These are phyloP conservation scores for Todiramphus chloris DNA, from an alignment of 2,113 vertebrate species.

Conservation along the genomic window DNA sequence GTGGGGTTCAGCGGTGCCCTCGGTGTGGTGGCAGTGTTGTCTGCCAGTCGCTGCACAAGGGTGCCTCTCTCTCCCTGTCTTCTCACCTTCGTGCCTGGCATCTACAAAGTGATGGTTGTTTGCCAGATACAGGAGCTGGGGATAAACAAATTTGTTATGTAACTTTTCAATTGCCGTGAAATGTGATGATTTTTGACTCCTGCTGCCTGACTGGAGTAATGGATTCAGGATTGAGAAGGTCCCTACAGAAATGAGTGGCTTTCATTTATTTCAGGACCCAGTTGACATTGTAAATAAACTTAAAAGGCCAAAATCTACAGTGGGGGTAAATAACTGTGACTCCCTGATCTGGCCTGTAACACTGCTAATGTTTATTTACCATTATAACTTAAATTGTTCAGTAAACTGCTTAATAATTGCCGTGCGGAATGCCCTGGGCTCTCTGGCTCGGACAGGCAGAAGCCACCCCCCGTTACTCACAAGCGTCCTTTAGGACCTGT, in stretches of 20 bases:
- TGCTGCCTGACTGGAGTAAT: background rate
- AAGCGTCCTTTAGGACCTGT: background rate
- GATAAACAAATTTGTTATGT: constrained; percentile 20
- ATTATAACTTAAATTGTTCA: background rate
- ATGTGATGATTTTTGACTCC: background rate
- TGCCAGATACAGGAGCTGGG: background rate
- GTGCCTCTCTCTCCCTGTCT: background rate
- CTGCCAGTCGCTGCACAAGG: background rate
- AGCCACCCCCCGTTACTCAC: background rate
- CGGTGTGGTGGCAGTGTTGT: background rate
- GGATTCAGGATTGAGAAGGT: background rate
- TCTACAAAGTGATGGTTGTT: background rate
- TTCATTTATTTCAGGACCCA: background rate
- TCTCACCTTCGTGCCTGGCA: background rate
- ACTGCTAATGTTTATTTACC: background rate
- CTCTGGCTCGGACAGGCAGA: background rate
- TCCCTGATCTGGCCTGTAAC: background rate
- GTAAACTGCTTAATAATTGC: background rate
- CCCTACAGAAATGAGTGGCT: background rate
- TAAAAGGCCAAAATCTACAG: background rate
- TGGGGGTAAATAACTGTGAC: background rate
- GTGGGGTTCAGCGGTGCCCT: background rate
- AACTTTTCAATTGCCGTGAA: background rate
- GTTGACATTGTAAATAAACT: background rate
- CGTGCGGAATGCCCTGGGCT: background rate